These are phyloP conservation scores for Stomorhina lunata DNA, from an alignment of 2,888 invertebrate genomes.

Conservation along the genomic window DNA sequence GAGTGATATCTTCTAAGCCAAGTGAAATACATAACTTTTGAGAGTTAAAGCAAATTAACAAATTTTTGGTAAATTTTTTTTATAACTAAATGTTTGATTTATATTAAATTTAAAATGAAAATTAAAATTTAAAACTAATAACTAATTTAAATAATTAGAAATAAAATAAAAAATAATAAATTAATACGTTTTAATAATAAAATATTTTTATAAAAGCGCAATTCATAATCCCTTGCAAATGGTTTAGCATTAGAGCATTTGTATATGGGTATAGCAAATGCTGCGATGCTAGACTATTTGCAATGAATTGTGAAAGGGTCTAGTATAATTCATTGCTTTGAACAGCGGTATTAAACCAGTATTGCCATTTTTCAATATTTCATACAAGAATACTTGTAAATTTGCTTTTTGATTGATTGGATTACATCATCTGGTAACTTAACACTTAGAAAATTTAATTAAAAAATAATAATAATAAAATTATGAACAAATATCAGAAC, in stretches of 20 bases:
- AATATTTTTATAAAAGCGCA: no score
- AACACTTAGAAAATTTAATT: conserved; percentile 19
- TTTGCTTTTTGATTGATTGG: conserved; percentile 3
- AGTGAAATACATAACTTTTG: conserved; percentile 53
- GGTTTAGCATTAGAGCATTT: no score
- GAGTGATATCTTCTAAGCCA: conserved; percentile 57
- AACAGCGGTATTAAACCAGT: not conserved
- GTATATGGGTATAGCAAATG: no score
- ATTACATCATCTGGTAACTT: conserved; percentile 3
- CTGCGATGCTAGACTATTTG: no score
- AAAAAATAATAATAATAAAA: conserved; percentile 22
- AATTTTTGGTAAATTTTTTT: conserved; percentile 49
- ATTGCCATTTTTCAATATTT: not conserved
- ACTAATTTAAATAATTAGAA: conserved; percentile 36
- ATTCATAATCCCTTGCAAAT: no score
- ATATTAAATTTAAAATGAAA: conserved; percentile 10
- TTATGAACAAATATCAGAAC: not conserved
- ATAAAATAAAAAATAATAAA: no score
- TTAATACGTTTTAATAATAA: no score
- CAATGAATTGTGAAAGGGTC: no score
- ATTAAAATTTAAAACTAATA: conserved; percentile 32
- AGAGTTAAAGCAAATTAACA: conserved; percentile 60
- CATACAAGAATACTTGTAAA: conserved; percentile 11
- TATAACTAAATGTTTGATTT: not conserved
- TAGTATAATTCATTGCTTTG: conserved; percentile 3